phyloP scores from a whole-genome alignment of 2,113 vertebrate genomes.

The Anarhynchus alexandrinus region DNA sequence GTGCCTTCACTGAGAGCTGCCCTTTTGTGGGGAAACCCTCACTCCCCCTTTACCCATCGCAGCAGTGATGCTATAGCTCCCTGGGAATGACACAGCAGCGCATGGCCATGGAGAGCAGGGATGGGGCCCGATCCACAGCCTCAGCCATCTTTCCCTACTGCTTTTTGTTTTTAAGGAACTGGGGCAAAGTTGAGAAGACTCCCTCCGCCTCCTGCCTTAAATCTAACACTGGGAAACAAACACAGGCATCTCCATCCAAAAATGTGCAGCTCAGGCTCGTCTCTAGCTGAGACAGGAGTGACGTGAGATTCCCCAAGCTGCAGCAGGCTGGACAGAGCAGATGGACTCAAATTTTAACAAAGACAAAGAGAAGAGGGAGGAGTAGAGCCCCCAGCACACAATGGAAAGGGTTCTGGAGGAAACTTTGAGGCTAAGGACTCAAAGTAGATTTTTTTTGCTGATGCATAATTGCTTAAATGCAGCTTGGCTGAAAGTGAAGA shows the following conservation, averaged over 20 bases:
- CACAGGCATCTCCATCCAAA: neutral
- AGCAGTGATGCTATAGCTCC: neutral
- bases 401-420: neutral
- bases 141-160: neutral
- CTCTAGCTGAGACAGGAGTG: neutral
- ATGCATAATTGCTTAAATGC: neutral
- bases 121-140: neutral
- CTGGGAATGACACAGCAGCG: neutral
- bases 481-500: neutral
- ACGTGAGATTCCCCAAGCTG: neutral
- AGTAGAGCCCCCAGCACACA: neutral
- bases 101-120: neutral
- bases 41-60: neutral
- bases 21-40: neutral
- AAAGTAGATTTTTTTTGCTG: neutral
- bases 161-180: neutral
- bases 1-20: neutral
- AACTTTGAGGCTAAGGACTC: neutral
- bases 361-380: neutral
- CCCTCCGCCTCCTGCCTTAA: neutral
- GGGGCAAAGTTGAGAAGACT: conserved; percentile 4
- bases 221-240: neutral
- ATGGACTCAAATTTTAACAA: neutral
- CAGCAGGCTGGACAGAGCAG: neutral
- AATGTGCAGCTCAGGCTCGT: neutral